Base-by-base conservation (phyloP, 2,113 vertebrate genomes). In the Protobothrops flavoviridis region DNA sequence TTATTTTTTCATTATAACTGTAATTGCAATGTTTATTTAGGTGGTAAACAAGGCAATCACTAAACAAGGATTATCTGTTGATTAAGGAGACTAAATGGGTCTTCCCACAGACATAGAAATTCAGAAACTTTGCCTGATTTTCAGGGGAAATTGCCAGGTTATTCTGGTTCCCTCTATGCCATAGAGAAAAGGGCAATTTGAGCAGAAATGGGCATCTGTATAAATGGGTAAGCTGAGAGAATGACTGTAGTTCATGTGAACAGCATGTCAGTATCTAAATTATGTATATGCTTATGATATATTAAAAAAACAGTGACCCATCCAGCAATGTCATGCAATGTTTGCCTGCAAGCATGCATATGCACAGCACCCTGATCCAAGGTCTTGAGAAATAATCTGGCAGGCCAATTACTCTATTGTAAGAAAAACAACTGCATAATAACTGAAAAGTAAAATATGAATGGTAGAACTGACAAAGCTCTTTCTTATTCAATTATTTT, bases 401-500 rank as follows among this genome's bases (percentile, higher is more conserved):
- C 29, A 69, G 64, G 15, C 29, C 12, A 69, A 69, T 69, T 33
- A 1, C 5, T 69, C 29, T 33, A 33, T 12, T n/a, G 29, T 69
- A 33, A 53, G 24, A 7, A 56, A 90, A 91, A 26, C 0, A 90
- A 3, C 45, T 91, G 2, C 7, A 91, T 89, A 33, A 81, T 95
- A 94, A 91, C 93, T 45, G 55, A 89, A 93, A 20, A 90, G 24
- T 69, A 52, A 50, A 21, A 48, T 96, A 96, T 33, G 59, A 93
- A 86, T 0, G 93, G 81, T 8, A 93, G 24, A 61, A 12, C 4
- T 48, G 23, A 87, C 4, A 91, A 87, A 74, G 89, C 26, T 93
- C 43, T 94, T 93, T 95, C 93, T 91, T 94, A 94, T 94, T 95
- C 85, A 86, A 91, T 90, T 43, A 13, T 55, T 89, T 92, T 81